phyloP scores from a whole-genome alignment of 2,113 vertebrate genomes.

The Cromileptes altivelis region DNA sequence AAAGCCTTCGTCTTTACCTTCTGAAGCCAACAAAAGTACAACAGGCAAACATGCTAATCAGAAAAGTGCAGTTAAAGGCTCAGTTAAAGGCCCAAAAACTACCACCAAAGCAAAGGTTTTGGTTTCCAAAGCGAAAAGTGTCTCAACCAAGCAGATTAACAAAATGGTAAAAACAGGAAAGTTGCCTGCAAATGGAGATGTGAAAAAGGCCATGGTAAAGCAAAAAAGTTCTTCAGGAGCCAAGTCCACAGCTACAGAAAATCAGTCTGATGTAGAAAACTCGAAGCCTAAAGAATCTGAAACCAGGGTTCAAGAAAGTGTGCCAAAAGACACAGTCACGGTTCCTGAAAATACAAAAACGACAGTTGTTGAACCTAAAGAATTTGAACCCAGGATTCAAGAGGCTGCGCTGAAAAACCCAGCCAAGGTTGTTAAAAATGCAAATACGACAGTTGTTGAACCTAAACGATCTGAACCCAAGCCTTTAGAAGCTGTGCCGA shows the following conservation, averaged over 20 bases:
- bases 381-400: no score
- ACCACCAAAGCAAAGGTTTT: slow-evolving; percentile 2
- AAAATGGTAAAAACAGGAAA: neutral
- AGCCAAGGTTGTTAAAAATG: no score
- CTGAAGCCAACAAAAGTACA: neutral
- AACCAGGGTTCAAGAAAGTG: neutral
- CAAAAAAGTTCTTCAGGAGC: neutral
- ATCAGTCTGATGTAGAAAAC: neutral
- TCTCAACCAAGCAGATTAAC: neutral
- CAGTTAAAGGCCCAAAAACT: neutral
- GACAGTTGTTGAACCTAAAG: no score
- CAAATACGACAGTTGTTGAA: no score
- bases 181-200: neutral
- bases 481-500: no score
- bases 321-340: neutral
- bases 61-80: slow-evolving; percentile 2
- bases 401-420: no score
- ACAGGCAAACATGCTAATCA: neutral
- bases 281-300: neutral
- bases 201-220: neutral
- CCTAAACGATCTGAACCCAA: no score
- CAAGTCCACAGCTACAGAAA: neutral
- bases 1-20: neutral
- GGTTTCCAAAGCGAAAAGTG: slow-evolving; percentile 16
- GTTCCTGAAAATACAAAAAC: neutral